Evolutionary conservation across 2,797 vertebrate species (phyloP).

Genomic region (Pseudomugil gertrudae): DNA sequence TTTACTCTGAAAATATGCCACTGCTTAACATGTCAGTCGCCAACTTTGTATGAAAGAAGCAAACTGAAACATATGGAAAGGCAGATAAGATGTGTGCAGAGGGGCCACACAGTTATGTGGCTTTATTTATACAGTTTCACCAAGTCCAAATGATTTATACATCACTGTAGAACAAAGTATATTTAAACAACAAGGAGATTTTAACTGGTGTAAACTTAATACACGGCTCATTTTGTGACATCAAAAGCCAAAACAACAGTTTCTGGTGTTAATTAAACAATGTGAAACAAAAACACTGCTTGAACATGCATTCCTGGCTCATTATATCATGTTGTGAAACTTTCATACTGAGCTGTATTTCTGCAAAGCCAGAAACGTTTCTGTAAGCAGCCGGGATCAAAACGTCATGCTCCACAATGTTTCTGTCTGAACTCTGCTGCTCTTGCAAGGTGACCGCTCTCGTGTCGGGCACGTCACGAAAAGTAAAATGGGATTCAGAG

Average conservation of each 20-base stretch:
- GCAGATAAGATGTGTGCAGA: constrained; percentile 30
- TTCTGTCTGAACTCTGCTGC: constrained; percentile 23
- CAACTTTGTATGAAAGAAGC: constrained; percentile 21
- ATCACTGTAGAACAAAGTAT: constrained; percentile 11
- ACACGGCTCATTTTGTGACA: constrained; percentile 12
- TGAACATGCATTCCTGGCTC: constrained; percentile 7
- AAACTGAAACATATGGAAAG: constrained; percentile 27
- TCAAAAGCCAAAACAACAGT: not conserved
- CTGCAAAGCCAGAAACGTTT: not conserved
- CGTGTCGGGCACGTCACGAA: constrained; percentile 13
- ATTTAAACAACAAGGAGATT: not conserved
- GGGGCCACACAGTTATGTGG: constrained; percentile 16
- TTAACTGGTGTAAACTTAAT: constrained; percentile 20
- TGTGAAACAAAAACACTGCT: constrained; percentile 8
- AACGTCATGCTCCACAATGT: not conserved
- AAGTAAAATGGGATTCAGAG: constrained; percentile 29
- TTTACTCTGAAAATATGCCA: constrained; percentile 50
- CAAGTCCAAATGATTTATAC: constrained; percentile 29
- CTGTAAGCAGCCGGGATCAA: not conserved
- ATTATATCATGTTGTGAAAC: constrained; percentile 16
- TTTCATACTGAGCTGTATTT: constrained; percentile 12
- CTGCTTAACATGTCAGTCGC: constrained; percentile 48
- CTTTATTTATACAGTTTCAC: constrained; percentile 27
- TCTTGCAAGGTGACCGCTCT: constrained; percentile 43
- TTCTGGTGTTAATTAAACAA: constrained; percentile 20